Base-by-base conservation (phyloP, 1,140 invertebrate species). In the Ephestia elutella region DNA sequence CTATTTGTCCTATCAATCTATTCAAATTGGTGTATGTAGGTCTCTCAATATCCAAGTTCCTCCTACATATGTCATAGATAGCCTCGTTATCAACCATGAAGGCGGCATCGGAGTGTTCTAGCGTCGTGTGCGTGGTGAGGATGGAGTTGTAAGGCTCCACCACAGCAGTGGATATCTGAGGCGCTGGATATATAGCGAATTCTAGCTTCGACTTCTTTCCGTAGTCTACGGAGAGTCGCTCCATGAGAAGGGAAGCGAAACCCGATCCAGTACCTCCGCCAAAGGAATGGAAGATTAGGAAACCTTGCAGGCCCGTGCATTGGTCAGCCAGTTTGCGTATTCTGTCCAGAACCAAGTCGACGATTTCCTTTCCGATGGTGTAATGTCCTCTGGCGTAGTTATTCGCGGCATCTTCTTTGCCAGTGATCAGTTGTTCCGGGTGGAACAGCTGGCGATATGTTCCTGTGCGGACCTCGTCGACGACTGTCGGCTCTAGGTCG, bases 91-190 rank as follows among this genome's bases (percentile, higher is more conserved):
- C 95, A 0, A 96, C 93, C 95, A 96, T 96, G 82, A 96, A 96
- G 11, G 95, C 94, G 66, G 94, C 96, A 78, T 95, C 95, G 0
- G 94, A 96, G 85, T 96, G 95, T 81, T 96, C 95, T 65, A 96
- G 86, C 11, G 94, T 96, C 8, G 94, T 95, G 74, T 94, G 93
- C 5, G 93, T 94, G 18, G 94, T 95, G 53, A 96, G 85, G 71
- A 96, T 95, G 0, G 95, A 95, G 84, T 96, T 97, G 90, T 97
- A 97, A 0, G 96, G 96, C 82, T 97, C 96, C 0, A 97, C 96
- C 3, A 97, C 96, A 32, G 96, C 96, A 0, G 95, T 95, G n/a
- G 94, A 94, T 32, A 95, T 94, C 85, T 96, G 95, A 17, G 96
- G 96, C 10, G 96, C 96, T 20, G 96, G 96, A 83, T 97, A 97